Evolutionary conservation across 2,888 invertebrate genomes (phyloP), one percentile per base, ranked within the genome.

Genomic region (Drosophila yooni): DNA sequence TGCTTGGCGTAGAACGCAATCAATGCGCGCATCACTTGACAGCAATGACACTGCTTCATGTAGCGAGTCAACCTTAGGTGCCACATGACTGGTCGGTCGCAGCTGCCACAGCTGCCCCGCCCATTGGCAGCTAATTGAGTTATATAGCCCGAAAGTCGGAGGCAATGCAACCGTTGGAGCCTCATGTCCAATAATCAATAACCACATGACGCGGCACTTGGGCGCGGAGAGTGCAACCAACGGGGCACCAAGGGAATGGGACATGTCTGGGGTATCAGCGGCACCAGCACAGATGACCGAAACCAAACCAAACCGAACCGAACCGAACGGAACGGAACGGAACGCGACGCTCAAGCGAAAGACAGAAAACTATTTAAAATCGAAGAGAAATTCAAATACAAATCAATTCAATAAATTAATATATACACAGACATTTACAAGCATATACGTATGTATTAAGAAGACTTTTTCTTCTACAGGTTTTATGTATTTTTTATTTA

Each of bases 351-450:
- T 36, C 6, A 15, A 36, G 36, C 15, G 40, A 40, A 34, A 33
- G 13, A 50, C 21, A 18, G 21, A 62, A 48, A 66, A 54, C 69
- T 62, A 71, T 81, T 78, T 65, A 54, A 63, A 68, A 65, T 59
- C 71, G 40, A 76, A 58, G 60, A 66, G 76, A 75, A 80, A 76
- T 63, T 81, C 78, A 82, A 85, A 76, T 68, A 75, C 79, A 76
- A 83, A 80, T 80, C 89, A 83, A 88, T 88, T 80, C 89, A 86
- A 86, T 83, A 86, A 88, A 88, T 73, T 65, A 25, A 46, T 46
- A 46, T 25, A 25, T 25, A 46, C 46, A 46, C 8, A 21, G 21
- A 57, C 27, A 62, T 64, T 33, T 29, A 46, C 8, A 51, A 10
- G 27, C 11, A 40, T 2, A 31, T 29, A 57, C 38, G 48, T 40